Conservation (phyloP, 2,113 vertebrate species). For the Salvelinus namaycush region DNA sequence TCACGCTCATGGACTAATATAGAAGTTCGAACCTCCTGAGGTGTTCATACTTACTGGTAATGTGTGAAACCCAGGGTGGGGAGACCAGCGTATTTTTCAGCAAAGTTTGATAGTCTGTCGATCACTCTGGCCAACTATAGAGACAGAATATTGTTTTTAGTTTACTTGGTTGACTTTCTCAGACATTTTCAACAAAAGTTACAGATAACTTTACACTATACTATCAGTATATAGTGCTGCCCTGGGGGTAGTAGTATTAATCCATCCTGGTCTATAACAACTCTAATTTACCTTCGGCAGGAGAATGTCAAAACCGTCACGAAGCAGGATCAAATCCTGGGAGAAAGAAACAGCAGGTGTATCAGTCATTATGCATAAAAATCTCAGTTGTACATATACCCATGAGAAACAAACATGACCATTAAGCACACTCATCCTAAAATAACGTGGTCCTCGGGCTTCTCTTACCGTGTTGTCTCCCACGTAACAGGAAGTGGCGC, state of each 20-base stretch:
- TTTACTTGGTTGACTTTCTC: background rate
- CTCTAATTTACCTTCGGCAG: slow-evolving; percentile 88
- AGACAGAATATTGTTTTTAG: background rate
- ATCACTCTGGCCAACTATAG: slow-evolving; percentile 89
- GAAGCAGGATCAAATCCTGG: slow-evolving; percentile 93
- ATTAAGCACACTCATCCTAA: too few species aligned
- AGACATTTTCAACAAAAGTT: too few species aligned
- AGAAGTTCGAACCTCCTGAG: too few species aligned
- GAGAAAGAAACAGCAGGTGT: background rate
- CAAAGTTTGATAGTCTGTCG: slow-evolving; percentile 87
- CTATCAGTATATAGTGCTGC: too few species aligned
- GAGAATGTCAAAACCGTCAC: slow-evolving; percentile 89
- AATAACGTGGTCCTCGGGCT: too few species aligned
- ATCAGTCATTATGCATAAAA: background rate
- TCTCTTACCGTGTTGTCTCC: slow-evolving; percentile 91
- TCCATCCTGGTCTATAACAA: background rate
- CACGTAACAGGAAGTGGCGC: slow-evolving; percentile 95
- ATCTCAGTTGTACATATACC: too few species aligned
- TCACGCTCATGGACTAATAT: too few species aligned
- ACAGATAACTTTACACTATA: too few species aligned
- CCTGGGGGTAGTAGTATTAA: too few species aligned
- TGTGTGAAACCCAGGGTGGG: slow-evolving; percentile 95
- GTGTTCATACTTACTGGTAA: slow-evolving; percentile 76
- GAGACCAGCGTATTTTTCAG: slow-evolving; percentile 82
- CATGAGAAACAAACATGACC: too few species aligned